Evolutionary conservation across 2,797 vertebrate species (phyloP).

Genomic region (Gadopsis marmoratus): DNA sequence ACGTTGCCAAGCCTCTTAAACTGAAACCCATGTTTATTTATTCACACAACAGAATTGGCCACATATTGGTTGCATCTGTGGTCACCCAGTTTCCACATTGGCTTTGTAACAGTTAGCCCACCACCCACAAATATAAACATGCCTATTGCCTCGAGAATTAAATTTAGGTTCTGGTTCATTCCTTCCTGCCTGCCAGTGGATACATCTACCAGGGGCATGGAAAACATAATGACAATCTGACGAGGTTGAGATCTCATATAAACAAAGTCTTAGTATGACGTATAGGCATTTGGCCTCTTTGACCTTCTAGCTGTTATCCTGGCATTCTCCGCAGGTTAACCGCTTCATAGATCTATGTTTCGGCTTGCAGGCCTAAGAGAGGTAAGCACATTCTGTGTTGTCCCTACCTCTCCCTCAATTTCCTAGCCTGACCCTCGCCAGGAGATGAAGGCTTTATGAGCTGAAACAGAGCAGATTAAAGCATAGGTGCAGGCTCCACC

Average conservation of each 20-base stretch:
- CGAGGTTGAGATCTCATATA: not conserved
- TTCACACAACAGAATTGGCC: constrained; percentile 16
- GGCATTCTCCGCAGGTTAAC: not conserved
- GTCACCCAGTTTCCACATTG: constrained; percentile 7
- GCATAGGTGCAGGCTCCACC: no score
- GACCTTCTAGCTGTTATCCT: not conserved
- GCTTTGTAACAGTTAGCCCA: constrained; percentile 25
- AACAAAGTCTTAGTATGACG: not conserved
- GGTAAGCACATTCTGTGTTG: not conserved
- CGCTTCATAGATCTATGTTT: not conserved
- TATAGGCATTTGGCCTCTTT: not conserved
- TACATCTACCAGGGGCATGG: no score
- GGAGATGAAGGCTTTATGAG: no score
- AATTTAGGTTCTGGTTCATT: constrained; percentile 15
- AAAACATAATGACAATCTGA: no score
- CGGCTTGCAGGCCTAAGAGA: not conserved
- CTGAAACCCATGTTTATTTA: constrained; percentile 38
- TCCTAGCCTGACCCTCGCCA: no score
- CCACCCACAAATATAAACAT: constrained; percentile 23
- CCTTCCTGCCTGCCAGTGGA: not conserved
- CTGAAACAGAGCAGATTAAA: no score
- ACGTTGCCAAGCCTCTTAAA: constrained; percentile 21
- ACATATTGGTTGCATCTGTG: constrained; percentile 32
- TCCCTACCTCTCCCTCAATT: no score
- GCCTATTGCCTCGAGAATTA: not conserved